Conservation (phyloP, 1,140 invertebrate genomes). For the Halictus rubicundus region DNA sequence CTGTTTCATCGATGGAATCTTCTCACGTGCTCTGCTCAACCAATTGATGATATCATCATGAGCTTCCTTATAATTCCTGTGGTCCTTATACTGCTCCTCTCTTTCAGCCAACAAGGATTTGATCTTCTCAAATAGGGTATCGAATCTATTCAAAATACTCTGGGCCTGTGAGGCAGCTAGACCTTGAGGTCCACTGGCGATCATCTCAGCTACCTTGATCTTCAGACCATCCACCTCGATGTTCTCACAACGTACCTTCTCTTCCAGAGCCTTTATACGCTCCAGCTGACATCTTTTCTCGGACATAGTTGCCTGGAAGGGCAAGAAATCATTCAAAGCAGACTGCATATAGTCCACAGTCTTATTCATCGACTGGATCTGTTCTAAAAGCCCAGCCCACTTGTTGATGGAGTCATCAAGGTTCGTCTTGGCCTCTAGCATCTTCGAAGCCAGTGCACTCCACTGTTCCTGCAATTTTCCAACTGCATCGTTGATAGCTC, state of each 20-base stretch:
- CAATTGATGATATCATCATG: slow-evolving; percentile 93
- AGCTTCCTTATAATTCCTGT: slow-evolving; percentile 92
- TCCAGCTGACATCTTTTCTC: slow-evolving; percentile 93
- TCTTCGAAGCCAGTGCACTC: slow-evolving; percentile 91
- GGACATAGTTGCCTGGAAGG: slow-evolving; percentile 89
- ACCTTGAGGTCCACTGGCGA: slow-evolving; percentile 91
- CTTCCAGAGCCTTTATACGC: slow-evolving; percentile 91
- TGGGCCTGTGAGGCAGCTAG: slow-evolving; percentile 91
- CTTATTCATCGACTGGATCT: slow-evolving; percentile 92
- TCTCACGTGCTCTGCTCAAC: slow-evolving; percentile 92
- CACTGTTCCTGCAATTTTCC: slow-evolving; percentile 93
- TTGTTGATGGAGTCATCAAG: slow-evolving; percentile 94
- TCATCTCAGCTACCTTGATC: slow-evolving; percentile 92
- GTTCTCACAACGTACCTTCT: slow-evolving; percentile 94
- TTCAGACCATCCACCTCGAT: slow-evolving; percentile 95
- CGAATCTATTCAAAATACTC: slow-evolving; percentile 86
- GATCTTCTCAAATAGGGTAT: slow-evolving; percentile 81
- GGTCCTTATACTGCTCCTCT: slow-evolving; percentile 93
- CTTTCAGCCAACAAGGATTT: slow-evolving; percentile 85
- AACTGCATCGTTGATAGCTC: slow-evolving; percentile 91
- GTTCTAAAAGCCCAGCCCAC: slow-evolving; percentile 93
- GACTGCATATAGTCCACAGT: slow-evolving; percentile 89
- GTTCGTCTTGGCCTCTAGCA: slow-evolving; percentile 93
- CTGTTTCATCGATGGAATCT: slow-evolving; percentile 92
- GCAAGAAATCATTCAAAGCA: slow-evolving; percentile 86